Evolutionary conservation across 2,113 vertebrate genomes (phyloP).

Genomic region (Centropus unirufus): DNA sequence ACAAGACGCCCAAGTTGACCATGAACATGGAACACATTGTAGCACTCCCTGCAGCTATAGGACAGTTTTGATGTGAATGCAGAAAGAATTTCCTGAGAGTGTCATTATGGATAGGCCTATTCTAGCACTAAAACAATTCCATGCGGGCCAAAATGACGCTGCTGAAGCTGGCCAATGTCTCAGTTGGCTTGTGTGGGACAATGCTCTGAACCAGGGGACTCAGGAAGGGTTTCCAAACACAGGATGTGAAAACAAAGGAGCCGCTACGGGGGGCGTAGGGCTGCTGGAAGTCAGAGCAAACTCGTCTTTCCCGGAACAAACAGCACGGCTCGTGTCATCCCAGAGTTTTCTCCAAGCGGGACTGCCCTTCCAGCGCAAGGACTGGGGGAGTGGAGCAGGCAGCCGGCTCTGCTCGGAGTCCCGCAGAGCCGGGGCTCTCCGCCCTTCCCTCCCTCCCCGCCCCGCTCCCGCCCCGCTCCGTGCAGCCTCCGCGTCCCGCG

Average conservation of each 20-base stretch:
- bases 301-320: not conserved
- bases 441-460: no score
- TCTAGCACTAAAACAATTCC: not conserved
- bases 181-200: not conserved
- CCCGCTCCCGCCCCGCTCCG: no score
- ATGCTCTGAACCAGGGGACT: not conserved
- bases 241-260: not conserved
- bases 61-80: not conserved
- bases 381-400: no score
- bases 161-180: not conserved
- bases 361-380: no score
- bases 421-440: no score
- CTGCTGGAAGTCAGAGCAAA: not conserved
- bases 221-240: not conserved
- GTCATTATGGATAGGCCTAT: not conserved
- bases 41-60: not conserved
- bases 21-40: not conserved
- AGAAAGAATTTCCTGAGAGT: not conserved
- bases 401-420: no score
- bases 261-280: no score
- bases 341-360: no score
- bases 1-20: not conserved
- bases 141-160: not conserved
- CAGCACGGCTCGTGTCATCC: no score
- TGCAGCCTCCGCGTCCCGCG: no score